Base-by-base conservation (phyloP, 2,797 vertebrate species). In the Triplophysa yarkandensis region DNA sequence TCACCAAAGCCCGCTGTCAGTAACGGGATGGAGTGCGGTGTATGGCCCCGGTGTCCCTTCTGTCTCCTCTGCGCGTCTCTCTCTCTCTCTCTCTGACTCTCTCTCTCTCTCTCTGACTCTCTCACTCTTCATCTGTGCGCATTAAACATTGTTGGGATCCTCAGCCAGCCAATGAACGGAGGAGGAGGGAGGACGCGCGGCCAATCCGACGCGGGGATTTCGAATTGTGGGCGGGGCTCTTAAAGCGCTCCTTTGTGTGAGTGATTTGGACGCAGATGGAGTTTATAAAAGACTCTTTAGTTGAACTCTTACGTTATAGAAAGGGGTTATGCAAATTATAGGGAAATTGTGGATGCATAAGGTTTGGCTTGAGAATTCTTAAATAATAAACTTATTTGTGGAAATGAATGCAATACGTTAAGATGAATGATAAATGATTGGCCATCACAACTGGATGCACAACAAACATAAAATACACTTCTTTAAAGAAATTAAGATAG, bases 131-230 rank as follows among this genome's bases (percentile, higher is more conserved):
- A 93, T 95, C 95, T 92, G 93, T 95, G 94, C 91, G 96, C 93
- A 93, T 97, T 98, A 96, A 97, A 96, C 95, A 94, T 93, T 92
- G 94, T 95, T 94, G 94, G 90, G 86, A 94, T 94, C 93, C 89
- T 80, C 81, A 28, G 89, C 90, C 94, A 95, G 91, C 96, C 97
- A 97, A 97, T 97, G 82, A 50, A 66, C 74, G 74, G 6, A n/a
- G 80, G 32, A 79, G 78, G 84, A 85, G 85, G 76, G 67, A 78
- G 82, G 83, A 41, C 70, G 86, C 83, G 52, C 0, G 0, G 7
- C 93, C 91, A 93, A 94, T 93, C 39, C 70, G 0, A 66, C 44
- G 6, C 0, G 23, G 27, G 3, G 57, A 62, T 78, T n/a, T 50
- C 68, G 77, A 73, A 11, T 80, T 23, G 84, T 83, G 72, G 92